Base-by-base conservation (phyloP, 2,797 vertebrate genomes). In the Cyclopterus lumpus region DNA sequence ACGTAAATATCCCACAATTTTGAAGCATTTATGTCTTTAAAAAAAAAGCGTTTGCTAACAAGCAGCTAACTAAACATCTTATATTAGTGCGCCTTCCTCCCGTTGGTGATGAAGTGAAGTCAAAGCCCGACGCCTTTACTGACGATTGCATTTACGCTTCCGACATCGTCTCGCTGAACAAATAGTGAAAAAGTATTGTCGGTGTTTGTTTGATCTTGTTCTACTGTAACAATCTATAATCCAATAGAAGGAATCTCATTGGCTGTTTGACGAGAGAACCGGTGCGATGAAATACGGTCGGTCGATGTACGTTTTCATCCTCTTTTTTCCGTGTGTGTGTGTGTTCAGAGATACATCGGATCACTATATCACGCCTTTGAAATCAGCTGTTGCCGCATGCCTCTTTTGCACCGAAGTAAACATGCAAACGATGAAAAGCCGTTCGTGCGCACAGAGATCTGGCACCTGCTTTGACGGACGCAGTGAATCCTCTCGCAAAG, bases 401-500 rank as follows among this genome's bases (percentile, higher is more conserved):
- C 64, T 71, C 32, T 71, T 54, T 64, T 69, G 38, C 76, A 36
- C 67, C 48, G 22, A n/a, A 73, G 38, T 80, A 69, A 84, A 82
- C 58, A 60, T 54, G 42, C 34, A 67, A 72, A 72, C 72, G 71
- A 73, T 70, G 32, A 53, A n/a, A 60, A 74, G 48, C 55, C 64
- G 22, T 1, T 72, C 14, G 66, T 42, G 42, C 51, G 34, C 22
- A 44, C 2, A 58, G 34, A 67, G n/a, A 68, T 68, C 30, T 18
- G 62, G 48, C 57, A 48, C 26, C 53, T 38, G n/a, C 8, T 53
- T 70, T 15, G 24, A 77, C 42, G 15, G 4, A 30, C 16, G 2
- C 11, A 61, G 38, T 49, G 59, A 63, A 80, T 55, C 7, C 15
- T 49, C 8, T 8, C 34, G 8, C 28, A 64, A 32, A 59, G 6